These are phyloP conservation scores for Meganola albula DNA, from an alignment of 2,888 invertebrate genomes.

Conservation along the genomic window DNA sequence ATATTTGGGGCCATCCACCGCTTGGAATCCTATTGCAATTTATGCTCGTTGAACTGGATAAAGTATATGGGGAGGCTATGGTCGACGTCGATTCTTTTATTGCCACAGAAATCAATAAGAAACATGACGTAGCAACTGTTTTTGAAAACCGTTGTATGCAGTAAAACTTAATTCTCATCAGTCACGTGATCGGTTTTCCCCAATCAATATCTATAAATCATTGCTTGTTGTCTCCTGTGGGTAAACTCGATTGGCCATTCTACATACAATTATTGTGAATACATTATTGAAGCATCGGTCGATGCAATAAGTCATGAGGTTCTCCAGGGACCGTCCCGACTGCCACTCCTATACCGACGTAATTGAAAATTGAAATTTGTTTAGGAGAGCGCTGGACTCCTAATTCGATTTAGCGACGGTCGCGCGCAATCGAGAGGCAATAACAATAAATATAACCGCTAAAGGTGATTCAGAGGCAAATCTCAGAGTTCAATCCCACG, in stretches of 20 bases:
- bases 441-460: conserved; percentile 64
- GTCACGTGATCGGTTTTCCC: conserved; percentile 22
- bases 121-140: conserved; percentile 55
- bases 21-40: conserved; percentile 74
- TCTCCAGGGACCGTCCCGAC: conserved; percentile 53
- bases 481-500: conserved; percentile 40
- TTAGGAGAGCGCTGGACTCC: conserved; percentile 62
- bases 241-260: conserved; percentile 48
- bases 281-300: conserved; percentile 58
- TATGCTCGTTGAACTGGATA: conserved; percentile 72
- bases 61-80: conserved; percentile 70
- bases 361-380: conserved; percentile 78
- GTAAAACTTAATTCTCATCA: conserved; percentile 39
- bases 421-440: conserved; percentile 56
- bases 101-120: conserved; percentile 67
- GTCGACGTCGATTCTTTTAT: conserved; percentile 69
- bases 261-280: conserved; percentile 66
- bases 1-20: conserved; percentile 62
- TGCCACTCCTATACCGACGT: conserved; percentile 55
- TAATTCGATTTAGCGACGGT: conserved; percentile 66
- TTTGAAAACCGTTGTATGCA: conserved; percentile 32
- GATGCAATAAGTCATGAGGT: conserved; percentile 65
- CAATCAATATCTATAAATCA: conserved; percentile 30
- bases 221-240: conserved; percentile 44
- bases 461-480: conserved; percentile 52